Base-by-base conservation (phyloP, 2,797 vertebrate species). In the Potorous gilbertii region DNA sequence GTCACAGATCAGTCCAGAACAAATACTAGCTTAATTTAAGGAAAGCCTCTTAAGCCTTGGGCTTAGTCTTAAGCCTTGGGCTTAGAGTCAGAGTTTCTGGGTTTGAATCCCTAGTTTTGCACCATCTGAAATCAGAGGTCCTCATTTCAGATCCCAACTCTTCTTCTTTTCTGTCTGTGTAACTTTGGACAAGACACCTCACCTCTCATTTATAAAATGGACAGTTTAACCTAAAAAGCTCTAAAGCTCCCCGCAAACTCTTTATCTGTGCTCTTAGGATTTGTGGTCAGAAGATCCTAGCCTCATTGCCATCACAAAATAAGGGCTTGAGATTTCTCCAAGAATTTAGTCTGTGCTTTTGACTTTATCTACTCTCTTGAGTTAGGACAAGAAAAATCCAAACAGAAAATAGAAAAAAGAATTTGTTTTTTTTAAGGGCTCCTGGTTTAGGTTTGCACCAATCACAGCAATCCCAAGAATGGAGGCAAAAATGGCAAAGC, bases 361-460 rank as follows among this genome's bases (percentile, higher is more conserved):
- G 59, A 91, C 66, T 95, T 54, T 92, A 91, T 92, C 31, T 18
- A 90, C 91, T 90, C 93, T 92, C 95, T 96, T 91, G 46, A 27
- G 91, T 74, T 34, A 10, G 57, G 92, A 94, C 95, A 95, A 94
- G 96, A 95, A 93, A 97, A 97, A 98, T 96, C 95, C 97, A 90
- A 90, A 93, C 40, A 94, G 92, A 98, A 55, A 95, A 95, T 91
- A 97, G 92, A 94, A 97, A 96, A 55, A 92, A 93, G 97, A 97
- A 95, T 56, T 93, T 94, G 52, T 55, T 90, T 90, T 55, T 55
- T 55, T 55, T 12, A 52, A 90, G 90, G 54, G 52, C 16, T 90
- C 96, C 93, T 96, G 28, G 54, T 90, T 55, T 52, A 89, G 40
- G 91, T 95, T 74, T 54, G 18, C 54, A 57, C 54, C 24, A 52